Conservation (phyloP, 2,797 vertebrate genomes). For the Tarsius wallacei region DNA sequence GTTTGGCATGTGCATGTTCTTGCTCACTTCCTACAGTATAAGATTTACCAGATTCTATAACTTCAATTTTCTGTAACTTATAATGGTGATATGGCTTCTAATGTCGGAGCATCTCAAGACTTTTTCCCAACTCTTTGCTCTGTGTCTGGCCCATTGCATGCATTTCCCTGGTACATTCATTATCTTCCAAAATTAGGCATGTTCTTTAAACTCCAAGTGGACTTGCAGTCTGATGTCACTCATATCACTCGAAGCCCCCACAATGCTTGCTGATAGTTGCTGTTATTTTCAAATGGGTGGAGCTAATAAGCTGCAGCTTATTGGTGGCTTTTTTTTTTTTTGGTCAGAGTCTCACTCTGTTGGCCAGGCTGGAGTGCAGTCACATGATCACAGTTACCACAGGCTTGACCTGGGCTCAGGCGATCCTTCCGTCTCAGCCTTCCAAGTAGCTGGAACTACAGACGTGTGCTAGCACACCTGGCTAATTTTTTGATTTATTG, state of each 20-base stretch:
- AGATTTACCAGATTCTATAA: slow-evolving; percentile 11
- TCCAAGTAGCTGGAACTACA: too few species aligned
- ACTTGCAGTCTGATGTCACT: slow-evolving; percentile 44
- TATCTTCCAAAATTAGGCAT: slow-evolving; percentile 1
- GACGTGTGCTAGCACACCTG: too few species aligned
- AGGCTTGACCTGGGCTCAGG: too few species aligned
- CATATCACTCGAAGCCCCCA: background rate
- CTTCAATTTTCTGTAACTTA: slow-evolving; percentile 51
- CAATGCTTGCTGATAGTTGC: slow-evolving; percentile 9
- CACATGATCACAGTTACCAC: too few species aligned
- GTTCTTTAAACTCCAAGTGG: slow-evolving; percentile 64
- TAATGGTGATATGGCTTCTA: slow-evolving; percentile 40
- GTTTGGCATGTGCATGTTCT: slow-evolving; percentile 78
- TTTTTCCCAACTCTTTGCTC: slow-evolving; percentile 57
- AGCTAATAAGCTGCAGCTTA: slow-evolving; percentile 14
- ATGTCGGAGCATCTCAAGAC: background rate
- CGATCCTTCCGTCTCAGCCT: too few species aligned
- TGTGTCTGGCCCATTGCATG: slow-evolving; percentile 81
- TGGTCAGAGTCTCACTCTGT: too few species aligned
- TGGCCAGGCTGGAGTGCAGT: too few species aligned
- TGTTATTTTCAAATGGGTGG: slow-evolving; percentile 54
- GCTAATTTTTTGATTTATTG: too few species aligned
- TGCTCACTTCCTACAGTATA: slow-evolving; percentile 16
- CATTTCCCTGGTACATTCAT: slow-evolving; percentile 41
- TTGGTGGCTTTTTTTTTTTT: slow-evolving; percentile 46